Evolutionary conservation across 2,113 vertebrate species (phyloP), one percentile per base, ranked within the genome.

Genomic region (Sylvilagus bachmani): DNA sequence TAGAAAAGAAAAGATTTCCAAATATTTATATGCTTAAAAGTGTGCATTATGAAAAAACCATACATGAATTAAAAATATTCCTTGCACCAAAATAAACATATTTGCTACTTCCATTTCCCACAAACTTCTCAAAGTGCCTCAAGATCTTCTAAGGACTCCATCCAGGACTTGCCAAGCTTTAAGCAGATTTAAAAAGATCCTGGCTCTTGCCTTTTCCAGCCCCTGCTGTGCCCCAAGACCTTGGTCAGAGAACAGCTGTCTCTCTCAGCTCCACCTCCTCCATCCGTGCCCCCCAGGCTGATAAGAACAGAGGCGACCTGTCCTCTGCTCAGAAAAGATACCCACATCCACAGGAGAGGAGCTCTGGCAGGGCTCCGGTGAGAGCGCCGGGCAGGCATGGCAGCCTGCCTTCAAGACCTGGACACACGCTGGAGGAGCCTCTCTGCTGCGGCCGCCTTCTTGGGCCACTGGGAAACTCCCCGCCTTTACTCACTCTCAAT

Each of bases 291-390:
- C n/a, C 3, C 7, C 4, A 12, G 24, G 62, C 33, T 66, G 75
- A 83, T 73, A 83, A 95, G 55, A 49, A 14, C 8, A 53, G 6
- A 94, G 49, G 87, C 27, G 31, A 19, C 38, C 44, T 91, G 58
- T 22, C 71, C 6, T 58, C 86, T 58, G 13, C 79, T 90, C 82
- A 58, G 64, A 80, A 85, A 89, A 77, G 27, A 91, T 27, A 79
- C 6, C 19, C 21, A 55, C 22, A 70, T 14, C 36, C 24, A 44
- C 64, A 44, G 51, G 31, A 44, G 44, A 44, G 44, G 44, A 44
- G 44, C 44, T 44, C 44, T 44, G 6, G 44, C 44, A 44, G 44
- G 44, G 44, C 44, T 44, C 44, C 44, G 44, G 44, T 44, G 44
- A 44, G 44, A 7, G 44, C 44, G 44, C 44, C 6, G 44, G 44